These are phyloP conservation scores for Epiperipatus broadwayi DNA, from an alignment of 2,888 invertebrate species.

Conservation along the genomic window DNA sequence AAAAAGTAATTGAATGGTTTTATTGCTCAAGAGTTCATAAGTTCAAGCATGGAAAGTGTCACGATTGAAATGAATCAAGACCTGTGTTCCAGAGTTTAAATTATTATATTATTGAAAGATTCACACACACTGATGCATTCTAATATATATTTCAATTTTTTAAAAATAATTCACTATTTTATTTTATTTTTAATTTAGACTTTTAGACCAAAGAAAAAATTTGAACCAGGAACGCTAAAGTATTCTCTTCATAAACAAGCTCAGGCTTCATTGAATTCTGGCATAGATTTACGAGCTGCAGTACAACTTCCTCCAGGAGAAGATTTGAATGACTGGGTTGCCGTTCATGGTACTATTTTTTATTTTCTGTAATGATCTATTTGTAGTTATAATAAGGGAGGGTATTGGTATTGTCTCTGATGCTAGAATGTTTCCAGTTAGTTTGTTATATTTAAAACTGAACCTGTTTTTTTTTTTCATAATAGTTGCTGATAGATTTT, in stretches of 20 bases:
- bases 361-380: not conserved
- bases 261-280: slow-evolving; percentile 69
- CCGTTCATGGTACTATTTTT: slow-evolving; percentile 53
- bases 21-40: too few species aligned
- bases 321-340: slow-evolving; percentile 73
- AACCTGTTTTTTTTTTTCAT: too few species aligned
- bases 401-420: too few species aligned
- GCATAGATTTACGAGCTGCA: slow-evolving; percentile 57
- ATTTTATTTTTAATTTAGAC: slow-evolving; percentile 39
- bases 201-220: slow-evolving; percentile 68
- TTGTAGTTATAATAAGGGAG: not conserved
- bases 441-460: not conserved
- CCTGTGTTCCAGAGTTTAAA: too few species aligned
- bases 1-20: too few species aligned
- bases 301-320: slow-evolving; percentile 59
- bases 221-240: slow-evolving; percentile 63
- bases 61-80: too few species aligned
- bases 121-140: too few species aligned
- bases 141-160: too few species aligned
- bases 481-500: too few species aligned
- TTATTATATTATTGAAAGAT: too few species aligned
- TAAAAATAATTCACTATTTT: too few species aligned
- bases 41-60: too few species aligned
- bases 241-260: slow-evolving; percentile 76
- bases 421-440: not conserved